Conservation (phyloP, 2,888 invertebrate genomes). For the Drosophila cognata region DNA sequence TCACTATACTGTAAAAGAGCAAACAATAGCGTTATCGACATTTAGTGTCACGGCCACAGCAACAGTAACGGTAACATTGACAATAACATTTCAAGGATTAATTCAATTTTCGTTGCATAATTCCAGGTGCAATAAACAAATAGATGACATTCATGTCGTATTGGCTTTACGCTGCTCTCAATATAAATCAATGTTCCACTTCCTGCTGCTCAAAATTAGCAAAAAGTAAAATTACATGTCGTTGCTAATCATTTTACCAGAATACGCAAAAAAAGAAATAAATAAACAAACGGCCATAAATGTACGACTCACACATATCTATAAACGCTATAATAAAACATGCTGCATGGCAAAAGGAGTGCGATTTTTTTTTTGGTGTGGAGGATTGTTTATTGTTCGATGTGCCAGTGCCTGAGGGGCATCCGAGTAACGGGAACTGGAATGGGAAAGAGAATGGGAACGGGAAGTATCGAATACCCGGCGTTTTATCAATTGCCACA, state of each 20-base stretch:
- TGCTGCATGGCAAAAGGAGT: slow-evolving; percentile 46
- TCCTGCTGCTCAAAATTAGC: slow-evolving; percentile 60
- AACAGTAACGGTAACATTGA: background rate
- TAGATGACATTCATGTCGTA: slow-evolving; percentile 35
- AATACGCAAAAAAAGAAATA: slow-evolving; percentile 22
- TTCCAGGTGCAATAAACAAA: slow-evolving; percentile 18
- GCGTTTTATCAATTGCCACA: slow-evolving; percentile 79
- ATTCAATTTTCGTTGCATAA: slow-evolving; percentile 20
- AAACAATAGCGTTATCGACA: background rate
- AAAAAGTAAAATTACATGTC: slow-evolving; percentile 71
- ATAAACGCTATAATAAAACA: slow-evolving; percentile 44
- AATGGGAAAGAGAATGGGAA: background rate
- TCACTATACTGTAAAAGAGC: background rate
- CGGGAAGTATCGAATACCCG: slow-evolving; percentile 73
- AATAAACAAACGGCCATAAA: slow-evolving; percentile 19
- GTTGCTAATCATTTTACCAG: slow-evolving; percentile 64
- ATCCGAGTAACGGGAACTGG: slow-evolving; percentile 30
- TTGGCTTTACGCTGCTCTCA: slow-evolving; percentile 27
- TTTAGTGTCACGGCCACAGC: background rate
- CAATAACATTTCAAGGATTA: background rate
- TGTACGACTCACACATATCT: slow-evolving; percentile 2
- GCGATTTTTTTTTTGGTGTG: slow-evolving; percentile 18
- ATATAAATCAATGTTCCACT: slow-evolving; percentile 67
- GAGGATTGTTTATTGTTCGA: slow-evolving; percentile 35
- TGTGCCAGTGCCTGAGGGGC: slow-evolving; percentile 14